These are phyloP conservation scores for Archips crataeganus DNA, from an alignment of 2,888 invertebrate genomes.

Conservation along the genomic window DNA sequence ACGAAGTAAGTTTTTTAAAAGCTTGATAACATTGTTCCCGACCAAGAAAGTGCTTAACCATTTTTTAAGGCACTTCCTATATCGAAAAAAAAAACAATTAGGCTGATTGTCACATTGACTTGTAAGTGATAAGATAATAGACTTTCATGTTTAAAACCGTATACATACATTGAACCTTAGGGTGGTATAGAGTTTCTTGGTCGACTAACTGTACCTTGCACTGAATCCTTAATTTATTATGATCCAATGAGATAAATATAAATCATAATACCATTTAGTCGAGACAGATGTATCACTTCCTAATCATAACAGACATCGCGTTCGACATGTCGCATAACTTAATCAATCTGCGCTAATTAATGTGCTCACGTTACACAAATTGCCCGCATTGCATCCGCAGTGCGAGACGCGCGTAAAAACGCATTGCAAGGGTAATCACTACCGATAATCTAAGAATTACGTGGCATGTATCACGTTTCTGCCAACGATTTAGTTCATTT, in stretches of 20 bases:
- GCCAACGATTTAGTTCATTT: background rate
- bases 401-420: slow-evolving; percentile 6
- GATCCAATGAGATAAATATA: background rate
- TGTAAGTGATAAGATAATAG: no score
- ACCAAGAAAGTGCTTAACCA: background rate
- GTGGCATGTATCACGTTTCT: background rate
- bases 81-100: no score
- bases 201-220: no score
- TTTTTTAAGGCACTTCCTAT: no score
- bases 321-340: slow-evolving; percentile 7
- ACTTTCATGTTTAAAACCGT: no score
- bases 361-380: slow-evolving; percentile 10
- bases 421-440: background rate
- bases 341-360: slow-evolving; percentile 13
- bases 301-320: background rate
- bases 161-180: no score
- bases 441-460: slow-evolving; percentile 5
- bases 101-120: no score
- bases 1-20: no score
- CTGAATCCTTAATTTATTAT: no score
- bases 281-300: background rate
- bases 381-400: slow-evolving; percentile 12
- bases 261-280: background rate
- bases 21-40: no score
- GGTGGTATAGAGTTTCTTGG: no score